phyloP scores from a whole-genome alignment of 2,797 vertebrate genomes.

The Delichon dasypus region DNA sequence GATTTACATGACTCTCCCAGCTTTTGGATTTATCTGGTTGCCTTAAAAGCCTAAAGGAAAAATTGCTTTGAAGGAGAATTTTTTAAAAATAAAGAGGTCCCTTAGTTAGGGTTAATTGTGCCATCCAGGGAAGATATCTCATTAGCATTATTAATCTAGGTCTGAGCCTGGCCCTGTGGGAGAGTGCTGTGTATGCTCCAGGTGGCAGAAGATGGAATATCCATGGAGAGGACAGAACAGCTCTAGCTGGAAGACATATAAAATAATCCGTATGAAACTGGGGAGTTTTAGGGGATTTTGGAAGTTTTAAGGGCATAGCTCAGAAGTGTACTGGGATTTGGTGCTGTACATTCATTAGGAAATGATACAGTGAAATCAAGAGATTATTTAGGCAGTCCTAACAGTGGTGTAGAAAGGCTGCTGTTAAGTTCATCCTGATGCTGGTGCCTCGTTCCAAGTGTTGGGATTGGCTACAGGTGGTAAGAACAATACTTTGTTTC shows the following conservation, averaged over 20 bases:
- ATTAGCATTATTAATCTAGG: background rate
- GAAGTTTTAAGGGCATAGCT: background rate
- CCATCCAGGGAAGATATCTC: background rate
- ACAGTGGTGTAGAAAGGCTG: background rate
- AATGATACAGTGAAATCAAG: background rate
- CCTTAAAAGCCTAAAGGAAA: conserved; percentile 14
- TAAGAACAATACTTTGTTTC: background rate
- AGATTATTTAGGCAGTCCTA: background rate
- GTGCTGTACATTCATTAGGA: background rate
- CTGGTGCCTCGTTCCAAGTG: background rate
- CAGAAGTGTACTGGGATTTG: background rate
- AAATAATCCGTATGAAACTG: background rate
- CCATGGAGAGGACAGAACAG: background rate
- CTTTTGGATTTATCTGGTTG: background rate
- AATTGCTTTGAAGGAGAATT: background rate
- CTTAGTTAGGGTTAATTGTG: conserved; percentile 24
- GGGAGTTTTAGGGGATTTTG: background rate
- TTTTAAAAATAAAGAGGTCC: background rate
- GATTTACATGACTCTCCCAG: background rate
- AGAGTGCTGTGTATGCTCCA: background rate
- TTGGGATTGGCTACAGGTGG: background rate
- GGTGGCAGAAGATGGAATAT: background rate
- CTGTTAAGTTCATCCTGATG: background rate
- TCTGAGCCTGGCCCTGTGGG: background rate
- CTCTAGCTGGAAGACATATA: background rate